Conservation (phyloP, 2,797 vertebrate genomes). For the Oceanodroma leucorhoa region DNA sequence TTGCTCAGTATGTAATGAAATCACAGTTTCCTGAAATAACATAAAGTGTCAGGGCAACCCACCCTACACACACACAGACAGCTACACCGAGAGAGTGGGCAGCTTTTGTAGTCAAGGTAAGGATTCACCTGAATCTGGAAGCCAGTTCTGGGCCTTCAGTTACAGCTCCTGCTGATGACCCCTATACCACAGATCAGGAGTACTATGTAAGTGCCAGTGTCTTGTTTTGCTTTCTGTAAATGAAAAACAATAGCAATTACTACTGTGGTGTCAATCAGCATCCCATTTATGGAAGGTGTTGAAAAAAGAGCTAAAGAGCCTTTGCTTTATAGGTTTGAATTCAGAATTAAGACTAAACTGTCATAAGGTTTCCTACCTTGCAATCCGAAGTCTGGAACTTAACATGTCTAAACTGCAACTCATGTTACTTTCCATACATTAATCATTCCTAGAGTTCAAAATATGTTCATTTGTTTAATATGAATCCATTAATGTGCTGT, state of each 20-base stretch:
- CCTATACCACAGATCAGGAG: neutral
- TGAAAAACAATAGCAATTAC: neutral
- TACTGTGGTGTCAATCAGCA: neutral
- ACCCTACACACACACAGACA: neutral
- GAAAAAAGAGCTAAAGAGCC: neutral
- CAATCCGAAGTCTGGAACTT: neutral
- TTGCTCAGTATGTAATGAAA: neutral
- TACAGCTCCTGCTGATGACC: neutral
- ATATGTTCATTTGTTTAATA: neutral
- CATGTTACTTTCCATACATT: neutral
- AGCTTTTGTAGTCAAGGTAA: neutral
- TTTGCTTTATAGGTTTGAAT: neutral
- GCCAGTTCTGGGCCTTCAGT: neutral
- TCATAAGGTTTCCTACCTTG: neutral
- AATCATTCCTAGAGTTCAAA: slow-evolving; percentile 11
- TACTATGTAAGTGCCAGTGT: neutral
- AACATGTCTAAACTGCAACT: neutral
- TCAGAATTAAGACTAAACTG: neutral
- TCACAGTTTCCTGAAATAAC: neutral
- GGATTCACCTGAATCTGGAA: neutral
- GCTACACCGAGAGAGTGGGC: neutral
- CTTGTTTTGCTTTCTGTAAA: neutral
- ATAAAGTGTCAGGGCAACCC: neutral
- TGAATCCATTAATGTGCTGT: neutral
- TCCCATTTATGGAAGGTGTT: neutral